Evolutionary conservation across 2,113 vertebrate genomes (phyloP).

Genomic region (Elgaria multicarinata): DNA sequence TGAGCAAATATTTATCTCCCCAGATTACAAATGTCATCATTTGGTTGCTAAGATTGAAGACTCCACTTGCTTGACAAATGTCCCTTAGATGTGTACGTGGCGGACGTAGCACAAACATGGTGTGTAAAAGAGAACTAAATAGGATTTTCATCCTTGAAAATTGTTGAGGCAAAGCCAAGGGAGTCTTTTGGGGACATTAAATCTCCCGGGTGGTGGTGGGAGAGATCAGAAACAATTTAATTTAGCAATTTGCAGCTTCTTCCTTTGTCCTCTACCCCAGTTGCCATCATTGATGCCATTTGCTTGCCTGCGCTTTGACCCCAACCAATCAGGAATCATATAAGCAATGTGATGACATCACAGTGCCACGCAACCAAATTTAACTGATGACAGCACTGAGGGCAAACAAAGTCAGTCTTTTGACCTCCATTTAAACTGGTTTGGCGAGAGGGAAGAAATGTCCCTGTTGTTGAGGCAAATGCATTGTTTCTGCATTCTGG

Average conservation of each 20-base stretch:
- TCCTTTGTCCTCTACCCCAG: no score
- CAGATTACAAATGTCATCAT: slow-evolving; percentile 22
- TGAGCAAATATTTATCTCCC: slow-evolving; percentile 28
- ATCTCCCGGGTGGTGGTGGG: no score
- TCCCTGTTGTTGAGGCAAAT: no score
- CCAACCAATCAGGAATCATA: neutral
- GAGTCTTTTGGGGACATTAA: neutral
- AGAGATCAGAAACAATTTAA: no score
- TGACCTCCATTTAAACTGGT: no score
- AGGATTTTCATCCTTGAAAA: neutral
- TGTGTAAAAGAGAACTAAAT: neutral
- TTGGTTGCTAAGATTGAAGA: slow-evolving; percentile 3
- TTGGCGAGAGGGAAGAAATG: neutral
- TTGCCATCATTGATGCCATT: no score
- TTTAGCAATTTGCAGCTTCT: no score
- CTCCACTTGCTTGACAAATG: slow-evolving; percentile 11
- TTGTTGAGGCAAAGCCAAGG: neutral
- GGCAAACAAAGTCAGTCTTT: neutral
- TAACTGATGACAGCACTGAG: neutral
- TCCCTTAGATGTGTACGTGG: neutral
- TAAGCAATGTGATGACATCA: no score
- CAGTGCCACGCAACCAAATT: neutral
- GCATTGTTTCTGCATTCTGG: neutral
- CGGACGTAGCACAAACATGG: neutral
- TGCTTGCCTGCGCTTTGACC: neutral